Base-by-base conservation (phyloP, 1,140 invertebrate genomes). In the Pogonomyrmex californicus region DNA sequence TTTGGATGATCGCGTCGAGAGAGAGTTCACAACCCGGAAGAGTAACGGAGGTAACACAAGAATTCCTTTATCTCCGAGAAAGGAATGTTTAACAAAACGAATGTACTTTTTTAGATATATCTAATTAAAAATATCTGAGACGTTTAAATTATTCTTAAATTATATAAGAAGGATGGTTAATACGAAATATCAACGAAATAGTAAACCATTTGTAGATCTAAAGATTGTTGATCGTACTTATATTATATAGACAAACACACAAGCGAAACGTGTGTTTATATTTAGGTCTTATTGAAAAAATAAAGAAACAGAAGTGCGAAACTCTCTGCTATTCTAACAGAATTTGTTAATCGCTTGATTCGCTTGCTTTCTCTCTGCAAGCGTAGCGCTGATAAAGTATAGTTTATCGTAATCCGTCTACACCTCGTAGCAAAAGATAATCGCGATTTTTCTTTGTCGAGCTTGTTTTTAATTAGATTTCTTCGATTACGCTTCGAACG, bases 381-480 rank as follows among this genome's bases (percentile, higher is more conserved):
- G 38, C 63, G 30, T 38, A 33, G n/a, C 38, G 12, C 14, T 71
- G 54, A 73, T 73, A 82, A 83, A 62, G 30, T 47, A 10, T 12
- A 47, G 17, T 44, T 58, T 58, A 82, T 82, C 68, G 54, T 38
- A 75, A 60, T 60, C 30, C 60, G 23, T 38, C 1, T 71, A 33
- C 17, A 41, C 30, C 9, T 17, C 33, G 79, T 73, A 71, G 78
- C 51, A 38, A 47, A 0, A 75, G 54, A 75, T 83, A 83, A 75
- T 73, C 38, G n/a, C 68, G 54, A 44, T 73, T 17, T 82, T 58
- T 44, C 62, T 54, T 23, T 47, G 14, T 49, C 38, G 47, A 30
- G 2, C 63, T 17, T 47, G 54, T 87, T 86, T 86, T 87, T 70
- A 49, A 66, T 77, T 44, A 2, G 58, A 78, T 65, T 76, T 14